Percentiles rank a stretch among this genome's conserved stretches.
phyloP scores from a whole-genome alignment of 53 echinoderm and acorn worm species.

The Patiria pectinifera region DNA sequence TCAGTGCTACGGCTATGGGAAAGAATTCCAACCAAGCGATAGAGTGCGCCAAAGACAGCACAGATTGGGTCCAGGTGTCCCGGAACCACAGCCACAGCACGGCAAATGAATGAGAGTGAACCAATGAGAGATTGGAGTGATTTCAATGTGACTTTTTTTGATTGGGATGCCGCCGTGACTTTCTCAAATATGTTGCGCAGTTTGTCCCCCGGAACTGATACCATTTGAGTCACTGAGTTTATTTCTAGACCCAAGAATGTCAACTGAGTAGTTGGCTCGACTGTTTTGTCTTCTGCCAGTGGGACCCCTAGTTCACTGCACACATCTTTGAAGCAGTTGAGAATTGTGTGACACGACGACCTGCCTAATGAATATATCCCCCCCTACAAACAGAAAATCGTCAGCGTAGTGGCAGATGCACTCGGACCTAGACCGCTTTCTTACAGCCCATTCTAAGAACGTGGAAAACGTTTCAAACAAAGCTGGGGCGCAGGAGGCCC shows the following conservation, averaged over 20 bases:
- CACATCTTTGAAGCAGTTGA: not conserved
- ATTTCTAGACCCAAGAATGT: slow-evolving; percentile 45
- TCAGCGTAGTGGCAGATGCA: slow-evolving; percentile 22
- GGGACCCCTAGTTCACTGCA: slow-evolving; percentile 30
- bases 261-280: slow-evolving; percentile 2
- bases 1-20: slow-evolving; percentile 45
- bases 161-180: not conserved
- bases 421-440: not conserved
- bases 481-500: slow-evolving; percentile 6
- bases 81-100: slow-evolving; percentile 26
- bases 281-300: slow-evolving; percentile 36
- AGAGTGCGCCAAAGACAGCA: not conserved
- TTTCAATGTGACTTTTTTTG: slow-evolving; percentile 5
- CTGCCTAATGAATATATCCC: not conserved
- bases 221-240: slow-evolving; percentile 17
- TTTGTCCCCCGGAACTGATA: slow-evolving; percentile 35
- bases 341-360: not conserved
- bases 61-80: not conserved
- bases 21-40: slow-evolving; percentile 63
- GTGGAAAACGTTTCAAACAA: slow-evolving; percentile 36
- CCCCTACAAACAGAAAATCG: slow-evolving; percentile 44
- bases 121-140: slow-evolving; percentile 32
- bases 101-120: slow-evolving; percentile 22
- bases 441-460: slow-evolving; percentile 38
- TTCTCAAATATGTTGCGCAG: not conserved